Percentiles rank a stretch among this genome's conserved stretches.
phyloP scores from a whole-genome alignment of 2,797 vertebrate species.

The Sebastes taczanowskii region DNA sequence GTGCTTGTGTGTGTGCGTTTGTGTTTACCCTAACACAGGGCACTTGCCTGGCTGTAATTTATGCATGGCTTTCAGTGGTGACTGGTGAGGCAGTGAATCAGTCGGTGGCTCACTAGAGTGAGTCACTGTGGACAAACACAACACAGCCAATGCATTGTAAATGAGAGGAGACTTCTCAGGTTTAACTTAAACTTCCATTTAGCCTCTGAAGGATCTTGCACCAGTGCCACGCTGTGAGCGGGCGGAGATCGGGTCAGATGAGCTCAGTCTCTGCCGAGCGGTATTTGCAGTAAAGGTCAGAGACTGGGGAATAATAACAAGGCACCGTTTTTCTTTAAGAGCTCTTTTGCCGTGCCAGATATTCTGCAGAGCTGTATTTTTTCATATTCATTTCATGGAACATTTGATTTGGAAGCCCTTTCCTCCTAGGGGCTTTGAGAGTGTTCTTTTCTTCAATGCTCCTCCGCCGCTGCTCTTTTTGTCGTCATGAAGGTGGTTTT shows the following conservation, averaged over 20 bases:
- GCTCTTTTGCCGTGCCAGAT: conserved; percentile 59
- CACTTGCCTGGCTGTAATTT: conserved; percentile 56
- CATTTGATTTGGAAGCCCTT: conserved; percentile 76
- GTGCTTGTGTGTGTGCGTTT: conserved; percentile 28
- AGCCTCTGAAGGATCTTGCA: conserved; percentile 53
- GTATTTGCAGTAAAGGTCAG: conserved; percentile 79
- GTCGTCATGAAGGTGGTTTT: conserved; percentile 66
- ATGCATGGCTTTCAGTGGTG: conserved; percentile 48
- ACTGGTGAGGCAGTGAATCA: conserved; percentile 50
- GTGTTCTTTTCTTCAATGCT: conserved; percentile 58
- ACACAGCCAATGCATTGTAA: conserved; percentile 65
- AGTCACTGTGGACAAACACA: conserved; percentile 72
- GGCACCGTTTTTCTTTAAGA: conserved; percentile 53
- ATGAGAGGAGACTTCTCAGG: conserved; percentile 54
- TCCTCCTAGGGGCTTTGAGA: conserved; percentile 55
- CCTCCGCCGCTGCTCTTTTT: conserved; percentile 65
- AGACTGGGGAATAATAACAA: conserved; percentile 61
- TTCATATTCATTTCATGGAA: conserved; percentile 84
- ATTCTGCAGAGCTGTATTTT: conserved; percentile 68
- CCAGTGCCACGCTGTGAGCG: conserved; percentile 39
- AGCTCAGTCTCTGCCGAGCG: conserved; percentile 40
- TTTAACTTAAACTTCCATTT: conserved; percentile 71
- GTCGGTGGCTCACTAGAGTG: conserved; percentile 38
- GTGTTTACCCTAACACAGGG: conserved; percentile 39
- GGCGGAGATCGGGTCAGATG: conserved; percentile 56